These are phyloP conservation scores for Acronicta psi DNA, from an alignment of 2,888 invertebrate species.

Conservation along the genomic window DNA sequence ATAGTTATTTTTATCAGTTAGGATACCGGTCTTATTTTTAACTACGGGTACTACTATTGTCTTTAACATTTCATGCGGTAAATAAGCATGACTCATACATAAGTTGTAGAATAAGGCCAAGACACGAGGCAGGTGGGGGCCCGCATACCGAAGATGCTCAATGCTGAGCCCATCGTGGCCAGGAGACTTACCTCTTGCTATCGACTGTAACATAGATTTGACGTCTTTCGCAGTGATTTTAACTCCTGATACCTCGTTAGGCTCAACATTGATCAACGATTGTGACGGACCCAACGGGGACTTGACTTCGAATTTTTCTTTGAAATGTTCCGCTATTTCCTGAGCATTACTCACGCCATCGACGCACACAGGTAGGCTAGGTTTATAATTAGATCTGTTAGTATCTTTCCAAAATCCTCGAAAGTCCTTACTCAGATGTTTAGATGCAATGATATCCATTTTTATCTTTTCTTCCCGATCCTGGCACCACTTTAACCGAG, in stretches of 20 bases:
- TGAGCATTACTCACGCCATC: conserved; percentile 1
- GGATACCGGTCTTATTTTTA: not conserved
- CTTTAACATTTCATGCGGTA: not conserved
- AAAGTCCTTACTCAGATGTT: conserved; percentile 1
- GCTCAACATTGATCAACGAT: no score
- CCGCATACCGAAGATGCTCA: not conserved
- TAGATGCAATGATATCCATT: conserved; percentile 1
- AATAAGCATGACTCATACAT: not conserved
- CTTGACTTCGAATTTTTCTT: not conserved
- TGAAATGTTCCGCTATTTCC: conserved; percentile 4
- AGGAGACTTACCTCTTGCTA: not conserved
- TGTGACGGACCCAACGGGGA: conserved; percentile 6
- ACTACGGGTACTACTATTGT: not conserved
- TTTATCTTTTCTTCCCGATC: not conserved
- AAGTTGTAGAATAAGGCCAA: not conserved
- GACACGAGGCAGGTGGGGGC: conserved; percentile 5
- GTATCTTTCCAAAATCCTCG: conserved; percentile 1
- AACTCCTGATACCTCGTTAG: not conserved
- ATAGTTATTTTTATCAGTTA: no score
- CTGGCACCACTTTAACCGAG: conserved; percentile 1
- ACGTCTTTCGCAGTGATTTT: not conserved
- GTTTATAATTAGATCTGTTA: conserved; percentile 1
- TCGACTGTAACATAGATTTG: conserved; percentile 1
- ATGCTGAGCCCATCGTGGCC: not conserved
- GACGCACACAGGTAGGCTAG: conserved; percentile 3